Conservation (phyloP, 1,140 invertebrate genomes). For the Heliconius nattereri region DNA sequence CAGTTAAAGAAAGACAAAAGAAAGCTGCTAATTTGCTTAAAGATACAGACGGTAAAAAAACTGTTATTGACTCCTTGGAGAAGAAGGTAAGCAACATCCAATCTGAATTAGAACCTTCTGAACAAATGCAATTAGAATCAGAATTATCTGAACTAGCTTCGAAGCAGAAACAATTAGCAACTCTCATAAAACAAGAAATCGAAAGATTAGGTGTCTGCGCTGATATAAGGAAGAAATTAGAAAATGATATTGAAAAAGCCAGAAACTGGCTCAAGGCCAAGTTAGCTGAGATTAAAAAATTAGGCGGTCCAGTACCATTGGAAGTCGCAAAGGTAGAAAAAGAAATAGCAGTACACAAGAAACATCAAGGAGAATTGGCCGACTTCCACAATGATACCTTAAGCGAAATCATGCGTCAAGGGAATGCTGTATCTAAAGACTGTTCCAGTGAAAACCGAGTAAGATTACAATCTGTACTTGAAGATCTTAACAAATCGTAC, state of each 20-base stretch:
- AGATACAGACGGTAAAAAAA: constrained; percentile 92
- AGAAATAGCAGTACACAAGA: constrained; percentile 88
- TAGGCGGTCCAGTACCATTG: constrained; percentile 88
- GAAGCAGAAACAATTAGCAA: constrained; percentile 88
- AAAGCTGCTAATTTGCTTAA: constrained; percentile 88
- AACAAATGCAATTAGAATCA: constrained; percentile 87
- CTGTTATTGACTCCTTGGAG: constrained; percentile 90
- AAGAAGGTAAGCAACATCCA: constrained; percentile 92
- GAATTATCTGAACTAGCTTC: constrained; percentile 84
- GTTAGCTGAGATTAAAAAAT: constrained; percentile 87
- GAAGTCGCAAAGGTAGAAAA: constrained; percentile 88
- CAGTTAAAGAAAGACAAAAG: constrained; percentile 87
- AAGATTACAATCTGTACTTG: constrained; percentile 84
- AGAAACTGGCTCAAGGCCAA: constrained; percentile 90
- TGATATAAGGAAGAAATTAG: constrained; percentile 88
- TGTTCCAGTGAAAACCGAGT: constrained; percentile 88
- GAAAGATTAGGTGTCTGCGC: constrained; percentile 85
- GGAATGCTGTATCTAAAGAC: constrained; percentile 88
- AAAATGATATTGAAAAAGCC: constrained; percentile 88
- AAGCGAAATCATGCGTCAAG: constrained; percentile 88
- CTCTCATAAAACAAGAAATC: constrained; percentile 87
- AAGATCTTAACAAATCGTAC: constrained; percentile 86
- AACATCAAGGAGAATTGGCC: constrained; percentile 88
- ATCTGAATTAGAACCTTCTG: constrained; percentile 90
- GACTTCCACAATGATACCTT: constrained; percentile 89